Evolutionary conservation across 2,797 vertebrate genomes (phyloP).

Genomic region (Amphiprion clarkii): DNA sequence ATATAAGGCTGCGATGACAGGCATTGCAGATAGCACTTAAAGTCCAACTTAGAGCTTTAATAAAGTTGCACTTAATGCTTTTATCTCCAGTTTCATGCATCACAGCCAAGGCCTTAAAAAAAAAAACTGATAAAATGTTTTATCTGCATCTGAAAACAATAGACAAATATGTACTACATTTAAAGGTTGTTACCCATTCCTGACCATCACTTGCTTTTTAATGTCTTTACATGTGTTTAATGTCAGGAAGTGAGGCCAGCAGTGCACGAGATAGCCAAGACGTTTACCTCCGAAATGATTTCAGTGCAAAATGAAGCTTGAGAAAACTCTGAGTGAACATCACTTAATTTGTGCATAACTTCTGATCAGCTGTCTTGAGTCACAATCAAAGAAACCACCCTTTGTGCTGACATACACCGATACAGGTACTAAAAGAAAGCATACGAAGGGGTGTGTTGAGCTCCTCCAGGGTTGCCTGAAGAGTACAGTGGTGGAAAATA

Average conservation of each 20-base stretch:
- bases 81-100: neutral
- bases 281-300: neutral
- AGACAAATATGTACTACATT: neutral
- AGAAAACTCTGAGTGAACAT: neutral
- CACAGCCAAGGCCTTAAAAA: no score
- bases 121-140: neutral
- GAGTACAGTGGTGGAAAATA: no score
- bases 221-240: no score
- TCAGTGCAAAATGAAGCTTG: neutral
- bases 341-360: neutral
- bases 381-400: neutral
- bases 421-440: neutral
- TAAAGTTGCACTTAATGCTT: neutral
- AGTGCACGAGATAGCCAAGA: neutral
- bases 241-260: neutral
- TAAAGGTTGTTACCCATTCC: neutral
- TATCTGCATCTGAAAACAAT: neutral
- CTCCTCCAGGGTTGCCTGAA: neutral
- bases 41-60: neutral
- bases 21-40: no score
- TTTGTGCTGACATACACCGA: neutral
- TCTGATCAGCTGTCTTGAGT: neutral
- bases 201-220: neutral
- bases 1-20: neutral
- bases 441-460: neutral